phyloP scores from a whole-genome alignment of 2,797 vertebrate species.

The Pseudomugil gertrudae region DNA sequence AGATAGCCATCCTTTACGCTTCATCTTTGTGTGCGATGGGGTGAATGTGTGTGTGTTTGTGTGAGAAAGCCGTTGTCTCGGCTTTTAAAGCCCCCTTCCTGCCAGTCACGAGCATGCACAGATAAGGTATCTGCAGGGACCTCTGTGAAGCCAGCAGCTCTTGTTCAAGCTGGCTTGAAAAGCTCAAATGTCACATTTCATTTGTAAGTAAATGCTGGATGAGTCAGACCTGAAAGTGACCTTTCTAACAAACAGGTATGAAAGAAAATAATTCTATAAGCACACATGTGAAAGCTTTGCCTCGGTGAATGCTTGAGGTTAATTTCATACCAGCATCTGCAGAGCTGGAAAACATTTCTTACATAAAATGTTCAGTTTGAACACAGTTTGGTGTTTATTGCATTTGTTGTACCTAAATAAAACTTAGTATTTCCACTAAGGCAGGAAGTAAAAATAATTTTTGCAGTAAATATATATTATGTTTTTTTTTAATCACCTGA shows the following conservation, averaged over 20 bases:
- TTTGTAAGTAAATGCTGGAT: slow-evolving; percentile 31
- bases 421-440: background rate
- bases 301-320: background rate
- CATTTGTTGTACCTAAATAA: background rate
- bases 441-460: background rate
- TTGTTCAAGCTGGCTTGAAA: slow-evolving; percentile 27
- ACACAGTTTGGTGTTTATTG: background rate
- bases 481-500: background rate
- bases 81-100: slow-evolving; percentile 31
- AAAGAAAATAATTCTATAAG: slow-evolving; percentile 19
- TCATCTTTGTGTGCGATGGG: slow-evolving; percentile 14
- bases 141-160: background rate
- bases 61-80: slow-evolving; percentile 31
- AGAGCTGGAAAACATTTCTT: background rate
- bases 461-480: background rate
- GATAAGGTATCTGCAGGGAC: slow-evolving; percentile 51
- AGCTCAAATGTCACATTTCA: slow-evolving; percentile 53
- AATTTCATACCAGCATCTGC: slow-evolving; percentile 1
- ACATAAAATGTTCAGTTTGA: slow-evolving; percentile 3
- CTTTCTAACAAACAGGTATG: slow-evolving; percentile 20
- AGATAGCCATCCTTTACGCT: slow-evolving; percentile 36
- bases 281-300: slow-evolving; percentile 4
- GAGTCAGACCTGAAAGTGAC: slow-evolving; percentile 43
- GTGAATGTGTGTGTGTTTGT: slow-evolving; percentile 22
- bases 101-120: slow-evolving; percentile 29